phyloP scores from a whole-genome alignment of 2,113 vertebrate species.

The Micronycteris hirsuta region DNA sequence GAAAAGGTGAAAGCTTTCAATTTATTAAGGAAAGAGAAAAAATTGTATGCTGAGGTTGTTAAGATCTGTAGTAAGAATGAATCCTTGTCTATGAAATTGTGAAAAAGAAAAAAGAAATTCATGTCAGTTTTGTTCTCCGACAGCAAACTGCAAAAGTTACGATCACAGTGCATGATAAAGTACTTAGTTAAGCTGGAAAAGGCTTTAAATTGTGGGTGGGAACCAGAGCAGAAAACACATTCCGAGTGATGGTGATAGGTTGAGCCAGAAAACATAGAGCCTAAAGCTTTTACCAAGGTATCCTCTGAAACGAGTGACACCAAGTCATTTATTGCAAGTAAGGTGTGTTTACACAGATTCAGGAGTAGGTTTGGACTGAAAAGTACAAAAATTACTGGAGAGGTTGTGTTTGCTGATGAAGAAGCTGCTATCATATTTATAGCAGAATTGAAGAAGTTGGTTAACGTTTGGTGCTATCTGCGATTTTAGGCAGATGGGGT shows the following conservation, averaged over 20 bases:
- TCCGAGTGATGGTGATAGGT: too few species aligned
- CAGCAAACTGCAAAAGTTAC: not conserved
- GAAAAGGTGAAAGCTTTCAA: not conserved
- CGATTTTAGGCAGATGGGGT: not conserved
- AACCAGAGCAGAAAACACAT: not conserved
- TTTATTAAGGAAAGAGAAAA: not conserved
- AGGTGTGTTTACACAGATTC: not conserved
- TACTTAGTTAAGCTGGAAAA: not conserved
- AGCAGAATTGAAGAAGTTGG: not conserved
- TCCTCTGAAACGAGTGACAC: not conserved
- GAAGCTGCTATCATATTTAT: not conserved
- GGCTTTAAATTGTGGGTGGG: not conserved
- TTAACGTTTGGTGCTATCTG: not conserved
- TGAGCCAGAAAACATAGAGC: not conserved
- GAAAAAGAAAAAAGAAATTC: not conserved
- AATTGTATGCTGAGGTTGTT: not conserved
- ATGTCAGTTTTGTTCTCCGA: not conserved
- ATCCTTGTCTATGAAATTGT: not conserved
- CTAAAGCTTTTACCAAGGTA: not conserved
- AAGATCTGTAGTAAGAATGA: not conserved
- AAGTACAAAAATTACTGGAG: not conserved
- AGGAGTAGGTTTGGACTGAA: not conserved
- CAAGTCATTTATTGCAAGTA: too few species aligned
- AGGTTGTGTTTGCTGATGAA: not conserved
- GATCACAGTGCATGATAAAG: not conserved